These are phyloP conservation scores for Drosophila sucinea DNA, from an alignment of 1,140 invertebrate genomes.

Conservation along the genomic window DNA sequence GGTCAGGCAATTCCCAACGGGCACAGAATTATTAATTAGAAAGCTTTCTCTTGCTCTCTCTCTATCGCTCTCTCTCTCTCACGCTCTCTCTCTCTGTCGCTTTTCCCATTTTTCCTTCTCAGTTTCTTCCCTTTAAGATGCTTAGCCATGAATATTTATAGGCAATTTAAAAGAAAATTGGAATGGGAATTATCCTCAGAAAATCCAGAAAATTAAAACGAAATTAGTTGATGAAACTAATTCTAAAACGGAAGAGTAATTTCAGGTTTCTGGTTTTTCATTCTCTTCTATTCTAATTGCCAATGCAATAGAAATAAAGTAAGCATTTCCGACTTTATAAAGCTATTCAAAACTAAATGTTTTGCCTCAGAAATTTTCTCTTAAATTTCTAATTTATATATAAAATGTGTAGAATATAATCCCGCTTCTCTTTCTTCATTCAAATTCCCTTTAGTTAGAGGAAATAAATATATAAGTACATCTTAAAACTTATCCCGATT, in stretches of 20 bases:
- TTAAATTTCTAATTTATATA: too few species aligned
- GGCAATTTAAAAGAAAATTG: conserved; percentile 36
- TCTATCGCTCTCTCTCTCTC: neutral
- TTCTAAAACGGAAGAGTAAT: neutral
- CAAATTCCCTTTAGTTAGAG: too few species aligned
- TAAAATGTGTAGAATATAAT: too few species aligned
- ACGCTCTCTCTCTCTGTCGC: neutral
- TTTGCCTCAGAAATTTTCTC: too few species aligned
- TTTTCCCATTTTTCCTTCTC: neutral
- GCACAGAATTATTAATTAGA: conserved; percentile 68
- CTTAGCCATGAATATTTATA: conserved; percentile 56
- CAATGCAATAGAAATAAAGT: too few species aligned
- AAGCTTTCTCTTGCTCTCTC: conserved; percentile 1
- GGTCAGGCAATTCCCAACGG: conserved; percentile 45
- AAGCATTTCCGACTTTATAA: too few species aligned
- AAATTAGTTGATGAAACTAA: neutral
- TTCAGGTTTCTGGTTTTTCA: too few species aligned
- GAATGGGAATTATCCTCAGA: neutral
- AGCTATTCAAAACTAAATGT: too few species aligned
- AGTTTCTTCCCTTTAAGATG: conserved; percentile 29
- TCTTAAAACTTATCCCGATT: too few species aligned
- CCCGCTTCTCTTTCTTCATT: too few species aligned
- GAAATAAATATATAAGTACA: too few species aligned
- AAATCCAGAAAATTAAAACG: neutral
- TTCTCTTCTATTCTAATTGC: too few species aligned